Conservation (phyloP, 2,888 invertebrate genomes). For the Eupithecia exiguata region DNA sequence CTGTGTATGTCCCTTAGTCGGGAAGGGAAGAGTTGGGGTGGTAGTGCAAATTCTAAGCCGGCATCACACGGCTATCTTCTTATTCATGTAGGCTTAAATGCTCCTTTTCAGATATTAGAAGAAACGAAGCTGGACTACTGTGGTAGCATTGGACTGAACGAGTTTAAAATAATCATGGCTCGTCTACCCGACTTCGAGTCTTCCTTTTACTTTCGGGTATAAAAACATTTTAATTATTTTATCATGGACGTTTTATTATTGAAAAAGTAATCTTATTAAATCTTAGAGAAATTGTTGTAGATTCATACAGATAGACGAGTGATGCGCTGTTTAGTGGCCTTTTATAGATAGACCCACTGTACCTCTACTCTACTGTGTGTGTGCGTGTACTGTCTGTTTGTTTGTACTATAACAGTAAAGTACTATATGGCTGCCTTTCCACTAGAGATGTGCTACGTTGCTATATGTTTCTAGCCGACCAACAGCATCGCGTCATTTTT, state of each 20-base stretch:
- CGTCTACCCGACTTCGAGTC: constrained; percentile 86
- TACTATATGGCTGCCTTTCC: too few species aligned
- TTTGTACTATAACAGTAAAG: background rate
- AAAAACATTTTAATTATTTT: constrained; percentile 37
- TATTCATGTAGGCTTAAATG: background rate
- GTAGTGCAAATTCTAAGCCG: too few species aligned
- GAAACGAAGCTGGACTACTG: constrained; percentile 85
- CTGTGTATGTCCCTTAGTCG: too few species aligned
- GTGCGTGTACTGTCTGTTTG: background rate
- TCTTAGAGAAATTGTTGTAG: background rate
- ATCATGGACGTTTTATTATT: background rate
- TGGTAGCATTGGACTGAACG: constrained; percentile 82
- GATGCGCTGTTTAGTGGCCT: background rate
- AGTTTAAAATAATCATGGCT: constrained; percentile 85
- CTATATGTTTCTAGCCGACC: too few species aligned
- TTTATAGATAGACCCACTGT: background rate
- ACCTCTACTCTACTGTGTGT: background rate
- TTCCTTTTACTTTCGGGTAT: constrained; percentile 84
- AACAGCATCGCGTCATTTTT: too few species aligned
- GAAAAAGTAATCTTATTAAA: background rate
- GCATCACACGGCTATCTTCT: too few species aligned
- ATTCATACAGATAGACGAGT: too few species aligned
- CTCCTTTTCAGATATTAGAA: constrained; percentile 79
- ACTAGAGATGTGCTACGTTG: too few species aligned
- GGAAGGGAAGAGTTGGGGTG: too few species aligned